Conservation (phyloP, 1,140 invertebrate species). For the Aphelenchoides avenae region DNA sequence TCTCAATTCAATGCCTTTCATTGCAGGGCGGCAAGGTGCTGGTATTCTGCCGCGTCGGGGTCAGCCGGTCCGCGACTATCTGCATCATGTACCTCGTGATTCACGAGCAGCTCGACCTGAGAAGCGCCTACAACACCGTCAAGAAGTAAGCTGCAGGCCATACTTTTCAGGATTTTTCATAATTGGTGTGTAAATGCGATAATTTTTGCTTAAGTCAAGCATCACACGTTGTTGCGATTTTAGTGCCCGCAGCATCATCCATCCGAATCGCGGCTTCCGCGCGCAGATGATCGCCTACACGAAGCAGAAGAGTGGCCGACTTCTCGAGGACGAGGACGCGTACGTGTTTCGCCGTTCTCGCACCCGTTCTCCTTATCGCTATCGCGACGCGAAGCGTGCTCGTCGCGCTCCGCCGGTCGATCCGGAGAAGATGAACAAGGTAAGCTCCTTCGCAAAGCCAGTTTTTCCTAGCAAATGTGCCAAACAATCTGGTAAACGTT, state of each 20-base stretch:
- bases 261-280: conserved; percentile 82
- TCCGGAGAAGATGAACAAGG: too few species aligned
- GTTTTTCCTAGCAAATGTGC: too few species aligned
- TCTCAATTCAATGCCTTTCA: too few species aligned
- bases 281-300: conserved; percentile 75
- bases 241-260: conserved; percentile 69
- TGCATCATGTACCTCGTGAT: conserved; percentile 81
- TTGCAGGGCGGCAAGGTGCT: conserved; percentile 69
- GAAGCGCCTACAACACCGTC: conserved; percentile 73
- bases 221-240: conserved; percentile 57
- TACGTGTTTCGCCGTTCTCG: too few species aligned
- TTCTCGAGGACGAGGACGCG: too few species aligned
- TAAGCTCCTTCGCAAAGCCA: too few species aligned
- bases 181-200: not conserved
- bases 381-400: too few species aligned
- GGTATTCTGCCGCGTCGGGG: conserved; percentile 79
- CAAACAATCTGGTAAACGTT: too few species aligned
- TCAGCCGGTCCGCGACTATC: conserved; percentile 75
- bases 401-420: too few species aligned
- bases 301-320: conserved; percentile 59
- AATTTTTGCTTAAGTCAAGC: conserved; percentile 16
- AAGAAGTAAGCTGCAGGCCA: conserved; percentile 4
- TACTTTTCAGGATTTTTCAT: not conserved
- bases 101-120: conserved; percentile 70
- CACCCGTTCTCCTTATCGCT: too few species aligned